Conservation (phyloP, 2,888 invertebrate species). For the Xylophagus ater region DNA sequence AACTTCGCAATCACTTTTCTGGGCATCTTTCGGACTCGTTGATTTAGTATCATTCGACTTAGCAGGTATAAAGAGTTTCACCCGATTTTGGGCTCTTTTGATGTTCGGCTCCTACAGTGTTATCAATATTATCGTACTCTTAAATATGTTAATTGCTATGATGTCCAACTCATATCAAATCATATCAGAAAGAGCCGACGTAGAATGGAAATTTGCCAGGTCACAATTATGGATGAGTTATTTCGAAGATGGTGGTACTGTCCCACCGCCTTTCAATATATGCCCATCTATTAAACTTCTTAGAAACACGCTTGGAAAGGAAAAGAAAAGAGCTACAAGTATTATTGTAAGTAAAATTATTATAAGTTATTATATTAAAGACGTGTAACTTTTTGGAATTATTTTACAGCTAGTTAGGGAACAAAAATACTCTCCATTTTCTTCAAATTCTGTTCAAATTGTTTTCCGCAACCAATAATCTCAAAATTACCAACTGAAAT, state of each 20-base stretch:
- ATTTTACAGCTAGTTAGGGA: no score
- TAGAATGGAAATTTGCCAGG: slow-evolving; percentile 95
- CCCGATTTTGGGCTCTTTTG: slow-evolving; percentile 90
- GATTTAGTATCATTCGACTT: slow-evolving; percentile 90
- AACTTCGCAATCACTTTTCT: slow-evolving; percentile 93
- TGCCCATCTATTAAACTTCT: slow-evolving; percentile 75
- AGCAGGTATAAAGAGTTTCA: slow-evolving; percentile 90
- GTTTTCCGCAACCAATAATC: no score
- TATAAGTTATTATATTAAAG: no score
- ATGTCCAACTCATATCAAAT: slow-evolving; percentile 98
- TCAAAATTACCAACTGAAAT: no score
- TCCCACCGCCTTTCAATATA: slow-evolving; percentile 91
- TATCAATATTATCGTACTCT: slow-evolving; percentile 90
- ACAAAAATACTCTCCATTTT: no score
- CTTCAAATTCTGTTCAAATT: no score
- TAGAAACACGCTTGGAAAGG: slow-evolving; percentile 41
- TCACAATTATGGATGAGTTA: slow-evolving; percentile 96
- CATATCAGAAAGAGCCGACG: slow-evolving; percentile 90
- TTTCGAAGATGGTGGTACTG: slow-evolving; percentile 83
- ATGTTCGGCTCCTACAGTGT: slow-evolving; percentile 98
- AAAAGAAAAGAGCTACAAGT: slow-evolving; percentile 44
- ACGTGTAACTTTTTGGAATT: no score
- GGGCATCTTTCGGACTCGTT: slow-evolving; percentile 95
- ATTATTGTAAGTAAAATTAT: slow-evolving; percentile 43
- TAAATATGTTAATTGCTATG: slow-evolving; percentile 98